phyloP scores from a whole-genome alignment of 2,797 vertebrate genomes.

The Peromyscus nudipes region DNA sequence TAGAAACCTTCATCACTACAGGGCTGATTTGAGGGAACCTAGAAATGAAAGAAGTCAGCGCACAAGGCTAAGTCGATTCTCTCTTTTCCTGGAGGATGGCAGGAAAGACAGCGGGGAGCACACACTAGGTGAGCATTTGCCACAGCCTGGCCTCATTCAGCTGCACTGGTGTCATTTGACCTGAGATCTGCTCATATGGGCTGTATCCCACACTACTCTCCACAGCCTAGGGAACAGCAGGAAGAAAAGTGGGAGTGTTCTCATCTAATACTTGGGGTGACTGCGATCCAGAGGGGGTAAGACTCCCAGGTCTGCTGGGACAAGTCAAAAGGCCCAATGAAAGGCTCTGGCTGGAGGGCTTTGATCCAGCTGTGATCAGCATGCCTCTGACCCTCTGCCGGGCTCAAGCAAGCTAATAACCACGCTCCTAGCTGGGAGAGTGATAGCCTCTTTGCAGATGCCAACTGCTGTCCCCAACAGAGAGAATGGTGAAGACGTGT shows the following conservation, averaged over 20 bases:
- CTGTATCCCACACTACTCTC: neutral
- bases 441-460: neutral
- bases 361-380: neutral
- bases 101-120: neutral
- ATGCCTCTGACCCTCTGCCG: neutral
- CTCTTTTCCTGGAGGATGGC: conserved; percentile 15
- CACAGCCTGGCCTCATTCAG: neutral
- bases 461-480: neutral
- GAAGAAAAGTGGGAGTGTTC: neutral
- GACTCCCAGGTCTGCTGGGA: neutral
- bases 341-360: neutral
- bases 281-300: neutral
- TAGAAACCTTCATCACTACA: conserved; percentile 23
- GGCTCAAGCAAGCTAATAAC: neutral
- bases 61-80: conserved; percentile 16
- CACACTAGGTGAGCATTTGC: neutral
- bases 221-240: neutral
- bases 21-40: conserved; percentile 66
- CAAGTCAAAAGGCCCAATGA: conserved; percentile 19
- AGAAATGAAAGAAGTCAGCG: conserved; percentile 44
- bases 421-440: neutral
- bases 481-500: neutral
- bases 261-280: neutral
- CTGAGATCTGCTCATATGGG: neutral
- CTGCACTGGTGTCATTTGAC: neutral